phyloP scores from a whole-genome alignment of 92 coral and sea anemone genomes.

The Zoanthus sansibaricus region DNA sequence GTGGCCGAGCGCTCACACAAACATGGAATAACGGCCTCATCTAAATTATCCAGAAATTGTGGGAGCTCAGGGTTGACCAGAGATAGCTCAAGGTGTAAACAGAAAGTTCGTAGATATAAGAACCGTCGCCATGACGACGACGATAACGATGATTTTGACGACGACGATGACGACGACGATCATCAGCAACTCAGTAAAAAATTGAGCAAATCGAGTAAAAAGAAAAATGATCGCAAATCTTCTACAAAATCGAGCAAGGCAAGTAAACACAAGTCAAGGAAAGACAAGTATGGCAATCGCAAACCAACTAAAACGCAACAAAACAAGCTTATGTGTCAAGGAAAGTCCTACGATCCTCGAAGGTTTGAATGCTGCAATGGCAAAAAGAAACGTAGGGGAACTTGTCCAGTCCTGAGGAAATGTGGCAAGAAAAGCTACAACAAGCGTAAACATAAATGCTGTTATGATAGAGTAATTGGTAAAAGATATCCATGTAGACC shows the following conservation, averaged over 20 bases:
- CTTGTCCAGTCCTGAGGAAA: not conserved
- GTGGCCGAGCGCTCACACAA: not conserved
- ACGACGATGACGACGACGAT: not conserved
- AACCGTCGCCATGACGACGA: not conserved
- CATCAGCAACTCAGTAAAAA: too few relatives aligned
- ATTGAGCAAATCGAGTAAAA: too few relatives aligned
- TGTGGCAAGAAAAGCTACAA: not conserved
- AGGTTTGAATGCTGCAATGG: not conserved
- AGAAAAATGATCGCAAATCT: too few relatives aligned
- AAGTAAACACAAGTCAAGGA: too few relatives aligned
- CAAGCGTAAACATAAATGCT: not conserved
- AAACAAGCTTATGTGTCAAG: not conserved
- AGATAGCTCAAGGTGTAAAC: not conserved
- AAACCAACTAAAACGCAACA: not conserved
- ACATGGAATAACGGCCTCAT: not conserved
- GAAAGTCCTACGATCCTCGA: not conserved
- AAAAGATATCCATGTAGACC: not conserved
- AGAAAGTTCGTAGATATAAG: not conserved
- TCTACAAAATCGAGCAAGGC: too few relatives aligned
- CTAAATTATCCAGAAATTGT: not conserved
- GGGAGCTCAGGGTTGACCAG: not conserved
- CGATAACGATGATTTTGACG: not conserved
- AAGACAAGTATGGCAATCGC: too few relatives aligned
- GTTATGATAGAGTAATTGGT: not conserved
- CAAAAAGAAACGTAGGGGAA: not conserved